Evolutionary conservation across 2,113 vertebrate species (phyloP), one percentile per base, ranked within the genome.

Genomic region (Seriola aureovittata): DNA sequence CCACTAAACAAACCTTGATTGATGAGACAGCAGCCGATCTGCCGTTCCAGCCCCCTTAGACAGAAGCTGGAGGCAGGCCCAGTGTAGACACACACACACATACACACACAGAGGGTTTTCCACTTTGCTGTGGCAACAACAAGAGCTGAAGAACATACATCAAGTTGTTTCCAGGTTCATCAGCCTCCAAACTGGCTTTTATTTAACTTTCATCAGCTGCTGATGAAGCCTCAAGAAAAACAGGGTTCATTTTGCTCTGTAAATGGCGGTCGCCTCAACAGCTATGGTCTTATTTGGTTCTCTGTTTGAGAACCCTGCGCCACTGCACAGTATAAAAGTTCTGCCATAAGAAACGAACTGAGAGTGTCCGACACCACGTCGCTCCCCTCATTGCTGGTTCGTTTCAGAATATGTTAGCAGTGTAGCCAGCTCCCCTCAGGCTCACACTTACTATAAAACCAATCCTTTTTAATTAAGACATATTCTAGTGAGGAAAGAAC

Each of bases 381-480:
- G 1, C 11, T 58, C 13, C 42, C 38, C 75, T 54, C 32, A 32
- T 4, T 29, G 36, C 69, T 57, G 77, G 54, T 6, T 55, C 21
- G 62, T 48, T 67, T 75, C 16, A 19, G 63, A 85, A 71, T 78
- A 79, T 80, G 71, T 90, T 92, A 88, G 80, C 77, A 75, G 85
- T 88, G 75, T 80, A 92, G 73, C 64, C 63, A n/a, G 65, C 65
- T 84, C 63, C 66, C 87, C 90, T 79, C 65, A 7, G 87, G 80
- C 86, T 34, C 74, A 79, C 82, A 50, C 82, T 73, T 59, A 54
- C 76, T 82, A 42, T 90, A 57, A 87, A 94, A 79, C 63, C 75
- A 73, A 84, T 92, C 82, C 40, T 87, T 92, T 93, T 94, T 88
- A 84, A 81, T 95, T 91, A 87, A 86, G 89, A 91, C 64, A 12